phyloP scores from a whole-genome alignment of 2,888 invertebrate genomes.

The Papilio elwesi region DNA sequence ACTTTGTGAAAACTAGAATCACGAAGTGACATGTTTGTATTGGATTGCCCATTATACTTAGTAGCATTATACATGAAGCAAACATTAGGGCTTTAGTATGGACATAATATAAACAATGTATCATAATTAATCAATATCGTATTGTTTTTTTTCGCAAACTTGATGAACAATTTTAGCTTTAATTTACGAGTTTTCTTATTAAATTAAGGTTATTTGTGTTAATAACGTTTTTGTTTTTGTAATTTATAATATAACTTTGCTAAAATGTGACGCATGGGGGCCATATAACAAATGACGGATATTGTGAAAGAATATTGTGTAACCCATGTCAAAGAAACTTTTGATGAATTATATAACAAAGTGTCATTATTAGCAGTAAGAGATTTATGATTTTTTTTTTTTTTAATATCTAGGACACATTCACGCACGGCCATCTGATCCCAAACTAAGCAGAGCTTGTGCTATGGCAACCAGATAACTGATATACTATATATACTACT shows the following conservation, averaged over 20 bases:
- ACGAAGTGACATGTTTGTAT: constrained; percentile 24
- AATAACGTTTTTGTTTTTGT: background rate
- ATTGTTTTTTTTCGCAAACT: background rate
- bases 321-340: too few relatives aligned
- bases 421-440: too few relatives aligned
- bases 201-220: background rate
- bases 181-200: background rate
- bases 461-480: too few relatives aligned
- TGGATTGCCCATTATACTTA: constrained; percentile 8
- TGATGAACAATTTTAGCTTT: background rate
- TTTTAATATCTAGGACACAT: too few relatives aligned
- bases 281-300: too few relatives aligned
- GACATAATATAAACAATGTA: constrained; percentile 1
- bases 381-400: too few relatives aligned
- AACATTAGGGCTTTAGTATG: constrained; percentile 6
- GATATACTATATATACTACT: too few relatives aligned
- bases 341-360: too few relatives aligned
- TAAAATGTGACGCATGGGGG: too few relatives aligned
- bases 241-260: background rate
- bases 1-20: constrained; percentile 15
- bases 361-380: too few relatives aligned
- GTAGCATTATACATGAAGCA: constrained; percentile 21
- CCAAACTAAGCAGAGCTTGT: too few relatives aligned
- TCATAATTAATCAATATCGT: background rate
- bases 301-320: too few relatives aligned